Conservation (phyloP, 2,888 invertebrate species). For the Stenolophus ochropezus region DNA sequence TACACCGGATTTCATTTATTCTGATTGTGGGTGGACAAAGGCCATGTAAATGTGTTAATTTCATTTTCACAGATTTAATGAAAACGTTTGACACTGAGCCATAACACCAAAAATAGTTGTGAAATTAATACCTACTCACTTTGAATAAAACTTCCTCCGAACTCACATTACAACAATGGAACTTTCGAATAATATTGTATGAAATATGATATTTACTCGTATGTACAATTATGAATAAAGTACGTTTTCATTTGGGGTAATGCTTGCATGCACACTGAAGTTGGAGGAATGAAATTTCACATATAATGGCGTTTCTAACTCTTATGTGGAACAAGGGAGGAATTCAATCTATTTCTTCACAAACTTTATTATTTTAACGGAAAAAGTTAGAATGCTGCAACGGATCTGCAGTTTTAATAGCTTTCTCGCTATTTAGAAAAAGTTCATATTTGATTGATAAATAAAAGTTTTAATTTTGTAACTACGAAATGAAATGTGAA, state of each 20-base stretch:
- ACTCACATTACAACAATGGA: background rate
- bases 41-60: background rate
- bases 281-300: background rate
- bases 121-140: background rate
- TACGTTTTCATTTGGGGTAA: background rate
- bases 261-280: background rate
- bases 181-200: background rate
- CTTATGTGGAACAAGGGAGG: too few relatives aligned
- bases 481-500: too few relatives aligned
- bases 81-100: background rate
- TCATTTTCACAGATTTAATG: slow-evolving; percentile 18
- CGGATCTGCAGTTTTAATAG: too few relatives aligned
- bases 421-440: too few relatives aligned
- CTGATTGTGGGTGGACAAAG: slow-evolving; percentile 19
- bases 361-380: background rate
- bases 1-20: slow-evolving; percentile 29
- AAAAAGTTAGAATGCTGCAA: background rate
- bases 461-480: too few relatives aligned
- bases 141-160: background rate
- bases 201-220: slow-evolving; percentile 21
- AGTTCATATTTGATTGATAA: too few relatives aligned
- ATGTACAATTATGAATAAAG: background rate
- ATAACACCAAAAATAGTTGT: background rate
- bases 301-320: background rate
- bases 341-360: too few relatives aligned